Conservation (phyloP, 1,140 invertebrate genomes). For the Argopecten irradians region DNA sequence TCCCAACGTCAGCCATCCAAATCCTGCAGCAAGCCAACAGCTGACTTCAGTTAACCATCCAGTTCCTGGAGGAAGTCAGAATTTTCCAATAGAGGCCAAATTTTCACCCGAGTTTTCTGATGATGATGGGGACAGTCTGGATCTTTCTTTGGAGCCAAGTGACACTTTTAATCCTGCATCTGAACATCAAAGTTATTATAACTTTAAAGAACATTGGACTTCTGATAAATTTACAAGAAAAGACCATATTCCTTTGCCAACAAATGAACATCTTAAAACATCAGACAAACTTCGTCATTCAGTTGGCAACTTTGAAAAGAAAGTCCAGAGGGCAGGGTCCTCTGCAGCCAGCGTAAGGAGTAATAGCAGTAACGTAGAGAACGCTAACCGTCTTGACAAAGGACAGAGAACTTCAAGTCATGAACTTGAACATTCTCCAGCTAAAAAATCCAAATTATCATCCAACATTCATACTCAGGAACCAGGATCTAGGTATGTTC, state of each 20-base stretch:
- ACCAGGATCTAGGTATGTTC: neutral
- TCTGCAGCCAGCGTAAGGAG: neutral
- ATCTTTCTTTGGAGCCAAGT: neutral
- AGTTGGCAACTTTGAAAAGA: neutral
- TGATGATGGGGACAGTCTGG: neutral
- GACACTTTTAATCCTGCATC: neutral
- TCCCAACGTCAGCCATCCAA: neutral
- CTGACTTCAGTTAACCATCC: neutral
- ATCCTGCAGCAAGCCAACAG: neutral
- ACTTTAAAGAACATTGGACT: neutral
- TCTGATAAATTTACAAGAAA: neutral
- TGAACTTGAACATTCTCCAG: neutral
- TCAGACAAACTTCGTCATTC: neutral
- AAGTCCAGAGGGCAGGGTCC: neutral
- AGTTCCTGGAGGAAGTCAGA: neutral
- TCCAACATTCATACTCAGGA: neutral
- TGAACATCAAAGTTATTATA: neutral
- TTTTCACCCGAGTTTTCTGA: slow-evolving; percentile 14
- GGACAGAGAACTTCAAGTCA: neutral
- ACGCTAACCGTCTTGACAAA: neutral
- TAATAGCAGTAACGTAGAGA: neutral
- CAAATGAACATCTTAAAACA: neutral
- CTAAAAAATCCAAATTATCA: neutral
- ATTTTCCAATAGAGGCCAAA: neutral
- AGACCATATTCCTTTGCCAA: neutral